Base-by-base conservation (phyloP, 2,797 vertebrate genomes). In the Meda fulgida region DNA sequence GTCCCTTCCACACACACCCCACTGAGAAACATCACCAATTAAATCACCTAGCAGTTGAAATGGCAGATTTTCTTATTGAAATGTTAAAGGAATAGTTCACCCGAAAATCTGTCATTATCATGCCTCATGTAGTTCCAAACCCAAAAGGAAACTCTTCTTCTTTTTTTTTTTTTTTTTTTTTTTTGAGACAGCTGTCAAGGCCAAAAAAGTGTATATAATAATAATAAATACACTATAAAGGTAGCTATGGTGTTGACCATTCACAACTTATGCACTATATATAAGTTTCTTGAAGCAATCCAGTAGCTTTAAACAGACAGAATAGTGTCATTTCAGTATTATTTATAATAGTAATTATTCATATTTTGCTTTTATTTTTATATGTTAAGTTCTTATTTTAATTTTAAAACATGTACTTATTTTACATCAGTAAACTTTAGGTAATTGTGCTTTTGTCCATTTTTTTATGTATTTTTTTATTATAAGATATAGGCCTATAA, bases 1-100 rank as follows among this genome's bases (percentile, higher is more conserved):
- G 89, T 93, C 93, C 91, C 92, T 89, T 93, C 91, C 91, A 93
- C 92, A 94, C 92, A 91, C 89, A 90, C 92, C 93, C 94, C 91
- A 88, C 93, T 93, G 93, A 88, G 92, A 93, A 65, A 89, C 90
- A 89, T 92, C 93, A 94, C 92, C 93, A 87, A 89, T 86, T 86
- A 86, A 95, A 94, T 94, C 92, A 93, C 92, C 93, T 94, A 92
- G 93, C 91, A 94, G 29, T 65, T 65, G 63, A 65, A 31, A 65
- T 8, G 29, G 29, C 29, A 65, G 63, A 65, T 65, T 65, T 65
- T 46, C 5, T 65, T 31, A 65, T 65, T 19, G 63, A 65, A 31
- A 65, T 65, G 3, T 67, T 65, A 67, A 51, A 66, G 26, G 40
- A 80, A 66, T 31, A 66, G 18, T 67, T 67, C 60, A 48, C 19